Evolutionary conservation across 2,113 vertebrate species (phyloP).

Genomic region (Psophia crepitans): DNA sequence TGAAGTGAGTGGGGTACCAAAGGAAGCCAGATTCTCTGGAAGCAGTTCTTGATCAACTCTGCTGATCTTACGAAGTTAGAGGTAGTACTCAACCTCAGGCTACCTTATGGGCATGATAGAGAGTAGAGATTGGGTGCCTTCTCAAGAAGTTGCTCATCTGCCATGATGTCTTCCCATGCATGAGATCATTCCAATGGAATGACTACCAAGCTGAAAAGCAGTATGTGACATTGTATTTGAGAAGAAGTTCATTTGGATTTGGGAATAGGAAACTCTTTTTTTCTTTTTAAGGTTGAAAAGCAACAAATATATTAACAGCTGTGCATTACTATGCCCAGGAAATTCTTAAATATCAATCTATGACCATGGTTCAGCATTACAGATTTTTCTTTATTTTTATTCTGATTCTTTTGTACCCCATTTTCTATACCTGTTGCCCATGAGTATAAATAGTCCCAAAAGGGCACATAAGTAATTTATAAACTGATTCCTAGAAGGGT

Average conservation of each 20-base stretch:
- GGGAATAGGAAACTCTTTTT: background rate
- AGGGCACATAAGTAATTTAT: background rate
- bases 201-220: background rate
- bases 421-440: background rate
- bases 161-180: accelerated
- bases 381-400: background rate
- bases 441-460: background rate
- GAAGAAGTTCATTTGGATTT: background rate
- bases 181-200: background rate
- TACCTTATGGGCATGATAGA: background rate
- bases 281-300: background rate
- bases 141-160: background rate
- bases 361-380: background rate
- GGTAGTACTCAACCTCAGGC: background rate
- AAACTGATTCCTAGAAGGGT: background rate
- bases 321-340: background rate
- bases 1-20: background rate
- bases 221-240: background rate
- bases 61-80: background rate
- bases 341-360: background rate
- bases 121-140: background rate
- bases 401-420: background rate
- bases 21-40: background rate
- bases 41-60: background rate
- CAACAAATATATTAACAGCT: background rate